Base-by-base conservation (phyloP, 1,140 invertebrate genomes). In the Wasmannia auropunctata region DNA sequence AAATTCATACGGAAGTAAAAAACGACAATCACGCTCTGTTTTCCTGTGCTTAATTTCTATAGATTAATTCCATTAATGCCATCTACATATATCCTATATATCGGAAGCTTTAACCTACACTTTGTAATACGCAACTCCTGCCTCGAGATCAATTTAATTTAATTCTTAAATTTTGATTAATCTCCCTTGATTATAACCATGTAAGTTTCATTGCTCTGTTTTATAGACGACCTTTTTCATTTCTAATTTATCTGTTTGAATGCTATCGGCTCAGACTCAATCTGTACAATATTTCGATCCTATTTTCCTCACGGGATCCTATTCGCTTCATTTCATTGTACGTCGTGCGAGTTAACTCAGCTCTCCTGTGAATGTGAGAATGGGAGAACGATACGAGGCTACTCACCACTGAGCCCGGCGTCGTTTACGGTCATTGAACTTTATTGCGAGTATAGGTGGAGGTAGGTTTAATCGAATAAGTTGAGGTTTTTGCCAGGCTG, bases 351-450 rank as follows among this genome's bases (percentile, higher is more conserved):
- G 37, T 56, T 40, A 81, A 86, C 75, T 88, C 86, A 79, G 28
- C 62, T 67, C 6, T 70, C 58, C 11, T 74, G 28, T 56, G 69
- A 58, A 81, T 43, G 6, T 83, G 34, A 70, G 54, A 79, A 80
- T 31, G 58, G 46, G 11, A 46, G 56, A 58, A 19, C 56, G 86
- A 49, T 54, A 31, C 83, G 34, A 58, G 60, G 25, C 49, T 2
- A 83, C 54, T 81, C 62, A 54, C 56, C 25, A 60, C n/a, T 31
- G 22, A 40, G n/a, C 37, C 25, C 5, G 16, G 6, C 34, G 79
- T 79, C 60, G 43, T 83, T 83, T 74, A 83, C 79, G 51, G 79
- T n/a, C 67, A 72, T 83, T 83, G 51, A 72, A 58, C 67, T 74
- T 83, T 83, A 74, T 72, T 58, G 49, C 51, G 65, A 58, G 25